Evolutionary conservation across 92 coral and sea anemone genomes (phyloP).

Genomic region (Montipora capitata): DNA sequence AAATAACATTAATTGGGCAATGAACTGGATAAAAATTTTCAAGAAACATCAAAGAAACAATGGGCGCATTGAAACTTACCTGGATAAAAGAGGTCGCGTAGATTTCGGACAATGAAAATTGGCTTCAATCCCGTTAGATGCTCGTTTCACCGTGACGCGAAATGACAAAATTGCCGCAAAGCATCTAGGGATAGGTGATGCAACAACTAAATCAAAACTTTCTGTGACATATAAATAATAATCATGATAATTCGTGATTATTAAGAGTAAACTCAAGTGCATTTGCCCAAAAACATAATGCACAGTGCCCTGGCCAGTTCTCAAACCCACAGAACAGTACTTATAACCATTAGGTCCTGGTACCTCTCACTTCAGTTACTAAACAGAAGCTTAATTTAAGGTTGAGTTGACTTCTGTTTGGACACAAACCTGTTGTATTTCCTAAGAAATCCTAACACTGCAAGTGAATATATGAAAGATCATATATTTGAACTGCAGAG

Average conservation of each 20-base stretch:
- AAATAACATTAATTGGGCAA: neutral
- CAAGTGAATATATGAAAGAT: too few relatives aligned
- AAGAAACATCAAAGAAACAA: neutral
- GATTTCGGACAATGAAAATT: neutral
- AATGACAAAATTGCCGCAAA: neutral
- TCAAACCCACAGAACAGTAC: neutral
- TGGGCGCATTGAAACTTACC: neutral
- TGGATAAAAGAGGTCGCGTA: neutral
- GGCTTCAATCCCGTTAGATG: neutral
- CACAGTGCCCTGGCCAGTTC: slow-evolving; percentile 1
- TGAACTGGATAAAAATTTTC: neutral
- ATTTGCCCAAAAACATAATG: neutral
- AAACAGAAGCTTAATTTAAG: neutral
- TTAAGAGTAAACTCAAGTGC: neutral
- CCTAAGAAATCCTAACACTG: neutral
- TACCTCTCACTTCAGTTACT: neutral
- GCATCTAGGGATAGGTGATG: slow-evolving; percentile 1
- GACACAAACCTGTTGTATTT: neutral
- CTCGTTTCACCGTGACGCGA: neutral
- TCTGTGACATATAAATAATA: neutral
- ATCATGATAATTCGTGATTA: neutral
- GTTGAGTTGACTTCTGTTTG: neutral
- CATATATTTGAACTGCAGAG: too few relatives aligned
- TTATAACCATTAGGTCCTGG: neutral
- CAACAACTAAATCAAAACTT: slow-evolving; percentile 3